Evolutionary conservation across 2,888 invertebrate genomes (phyloP).

Genomic region (Thymelicus sylvestris): DNA sequence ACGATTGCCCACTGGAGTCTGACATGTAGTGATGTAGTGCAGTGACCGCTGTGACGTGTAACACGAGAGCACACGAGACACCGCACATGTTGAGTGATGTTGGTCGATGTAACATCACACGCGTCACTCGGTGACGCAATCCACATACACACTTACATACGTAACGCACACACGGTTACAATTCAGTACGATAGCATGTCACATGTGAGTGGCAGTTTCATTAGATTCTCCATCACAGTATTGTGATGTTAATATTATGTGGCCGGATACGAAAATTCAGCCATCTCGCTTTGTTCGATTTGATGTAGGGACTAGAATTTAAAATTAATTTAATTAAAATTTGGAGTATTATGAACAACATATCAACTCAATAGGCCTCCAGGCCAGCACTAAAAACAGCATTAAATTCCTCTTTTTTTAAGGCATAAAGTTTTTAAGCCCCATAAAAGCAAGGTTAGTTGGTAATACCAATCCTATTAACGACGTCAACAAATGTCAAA

Average conservation of each 20-base stretch:
- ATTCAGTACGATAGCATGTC: neutral
- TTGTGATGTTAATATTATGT: neutral
- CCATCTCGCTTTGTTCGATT: too few relatives aligned
- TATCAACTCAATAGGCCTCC: too few relatives aligned
- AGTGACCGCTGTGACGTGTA: slow-evolving; percentile 22
- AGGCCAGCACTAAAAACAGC: too few relatives aligned
- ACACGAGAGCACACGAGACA: slow-evolving; percentile 23
- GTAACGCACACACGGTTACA: neutral
- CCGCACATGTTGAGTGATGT: slow-evolving; percentile 22
- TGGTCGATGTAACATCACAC: slow-evolving; percentile 32
- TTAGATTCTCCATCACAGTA: neutral
- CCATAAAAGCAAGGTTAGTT: too few relatives aligned
- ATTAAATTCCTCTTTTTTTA: too few relatives aligned
- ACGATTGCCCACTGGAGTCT: neutral
- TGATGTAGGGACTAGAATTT: too few relatives aligned
- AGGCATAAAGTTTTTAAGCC: too few relatives aligned
- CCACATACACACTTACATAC: neutral
- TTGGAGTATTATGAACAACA: too few relatives aligned
- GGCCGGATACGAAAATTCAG: too few relatives aligned
- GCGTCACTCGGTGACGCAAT: slow-evolving; percentile 23
- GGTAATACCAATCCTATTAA: too few relatives aligned
- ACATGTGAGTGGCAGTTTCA: neutral
- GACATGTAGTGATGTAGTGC: neutral
- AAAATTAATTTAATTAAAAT: too few relatives aligned
- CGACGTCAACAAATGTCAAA: too few relatives aligned